Evolutionary conservation across 2,797 vertebrate genomes (phyloP), one percentile per base, ranked within the genome.

Genomic region (Gallinago nigripennis): DNA sequence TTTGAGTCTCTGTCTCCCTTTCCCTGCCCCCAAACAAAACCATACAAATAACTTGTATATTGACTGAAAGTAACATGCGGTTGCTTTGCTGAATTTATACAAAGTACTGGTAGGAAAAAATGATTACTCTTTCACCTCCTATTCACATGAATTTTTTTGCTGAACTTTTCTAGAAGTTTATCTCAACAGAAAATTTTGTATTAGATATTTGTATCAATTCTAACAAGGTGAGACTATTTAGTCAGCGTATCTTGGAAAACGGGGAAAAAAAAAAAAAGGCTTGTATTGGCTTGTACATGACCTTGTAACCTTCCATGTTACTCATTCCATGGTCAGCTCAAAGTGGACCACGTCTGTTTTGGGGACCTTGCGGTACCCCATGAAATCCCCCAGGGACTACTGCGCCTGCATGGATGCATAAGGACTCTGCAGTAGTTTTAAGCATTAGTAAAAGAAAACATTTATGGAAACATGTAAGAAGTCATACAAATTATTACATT

Each of bases 401-500:
- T 33, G 72, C 17, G 24, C 7, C 25, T 56, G 2, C 7, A 8
- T 0, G 0, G 48, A 31, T 25, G 16, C 13, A 7, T 16, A 45
- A 50, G 41, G 51, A 60, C 24, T 50, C 37, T 69, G 50, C 18
- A 60, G 31, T 45, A 31, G 16, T 2, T 58, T 93, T 66, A 43
- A 69, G 24, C 11, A 24, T 15, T 45, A 58, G 20, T 25, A 45
- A 70, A 83, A 86, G 27, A 73, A 77, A 78, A 56, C 0, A 35
- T 31, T 8, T 37, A 7, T 14, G 30, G 39, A 71, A 82, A 45
- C 19, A 33, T 82, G 17, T 39, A 12, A 33, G 51, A 72, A 63
- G 30, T 69, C 16, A 33, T 15, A 31, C 24, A 54, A 37, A 10
- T 11, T 70, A 30, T 45, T 81, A 53, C 11, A 13, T 45, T 91